Conservation (phyloP, 2,888 invertebrate genomes). For the Meiosimyza decipiens region DNA sequence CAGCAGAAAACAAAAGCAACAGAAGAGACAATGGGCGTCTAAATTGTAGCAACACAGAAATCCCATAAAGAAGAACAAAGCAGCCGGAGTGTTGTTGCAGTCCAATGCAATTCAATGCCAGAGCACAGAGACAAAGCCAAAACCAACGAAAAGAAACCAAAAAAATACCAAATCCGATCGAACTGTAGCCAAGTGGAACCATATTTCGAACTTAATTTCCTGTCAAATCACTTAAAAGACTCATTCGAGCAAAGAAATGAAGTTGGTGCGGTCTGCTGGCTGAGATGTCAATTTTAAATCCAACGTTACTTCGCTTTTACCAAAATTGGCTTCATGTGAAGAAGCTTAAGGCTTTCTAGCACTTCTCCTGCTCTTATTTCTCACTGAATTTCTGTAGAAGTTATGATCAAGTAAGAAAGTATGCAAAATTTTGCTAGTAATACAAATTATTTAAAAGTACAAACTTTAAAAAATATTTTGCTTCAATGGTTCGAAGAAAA, state of each 20-base stretch:
- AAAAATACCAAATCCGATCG: constrained; percentile 1
- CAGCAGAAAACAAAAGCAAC: constrained; percentile 46
- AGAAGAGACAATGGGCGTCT: neutral
- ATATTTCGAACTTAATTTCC: constrained; percentile 62
- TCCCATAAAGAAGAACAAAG: neutral
- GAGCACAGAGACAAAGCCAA: neutral
- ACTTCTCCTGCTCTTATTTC: no score
- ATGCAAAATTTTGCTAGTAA: no score
- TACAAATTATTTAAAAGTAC: no score
- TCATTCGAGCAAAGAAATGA: constrained; percentile 26
- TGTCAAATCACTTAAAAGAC: constrained; percentile 53
- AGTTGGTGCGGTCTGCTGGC: constrained; percentile 13
- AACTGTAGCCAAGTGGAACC: constrained; percentile 37
- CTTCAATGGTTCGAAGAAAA: no score
- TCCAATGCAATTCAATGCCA: no score
- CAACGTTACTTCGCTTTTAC: neutral
- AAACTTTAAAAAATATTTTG: no score
- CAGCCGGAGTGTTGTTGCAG: no score
- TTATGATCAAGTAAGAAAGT: neutral
- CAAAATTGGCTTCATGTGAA: neutral
- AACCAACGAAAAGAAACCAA: constrained; percentile 10
- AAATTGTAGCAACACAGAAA: neutral
- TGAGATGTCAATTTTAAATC: neutral
- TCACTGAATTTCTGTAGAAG: no score
- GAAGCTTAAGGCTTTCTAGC: no score